These are phyloP conservation scores for Amphimedon queenslandica DNA, from an alignment of 37 sponge, comb jelly and placozoan genomes.

Conservation along the genomic window DNA sequence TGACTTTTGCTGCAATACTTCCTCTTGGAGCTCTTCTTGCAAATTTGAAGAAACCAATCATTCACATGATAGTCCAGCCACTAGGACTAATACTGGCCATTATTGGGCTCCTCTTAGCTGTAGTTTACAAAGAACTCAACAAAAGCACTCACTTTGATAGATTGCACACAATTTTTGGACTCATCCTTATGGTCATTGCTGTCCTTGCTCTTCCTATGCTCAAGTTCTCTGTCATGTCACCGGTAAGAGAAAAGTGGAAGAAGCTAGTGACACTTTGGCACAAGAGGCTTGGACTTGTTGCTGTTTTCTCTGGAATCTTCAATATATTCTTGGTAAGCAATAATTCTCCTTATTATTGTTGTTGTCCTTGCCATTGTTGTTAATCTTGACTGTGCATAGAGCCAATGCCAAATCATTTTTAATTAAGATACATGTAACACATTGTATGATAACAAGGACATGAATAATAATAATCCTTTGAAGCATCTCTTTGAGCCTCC, in stretches of 20 bases:
- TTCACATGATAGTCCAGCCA: slow-evolving; percentile 35
- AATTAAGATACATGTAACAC: no score
- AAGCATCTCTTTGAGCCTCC: no score
- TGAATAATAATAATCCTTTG: no score
- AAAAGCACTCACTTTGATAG: slow-evolving; percentile 18
- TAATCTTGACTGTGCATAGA: no score
- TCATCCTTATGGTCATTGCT: slow-evolving; percentile 21
- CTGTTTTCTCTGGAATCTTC: slow-evolving; percentile 45
- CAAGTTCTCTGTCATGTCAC: neutral
- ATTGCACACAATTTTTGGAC: slow-evolving; percentile 40
- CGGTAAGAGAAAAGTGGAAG: neutral
- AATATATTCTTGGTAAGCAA: slow-evolving; percentile 43
- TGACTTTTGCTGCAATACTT: slow-evolving; percentile 31
- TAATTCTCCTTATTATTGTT: no score
- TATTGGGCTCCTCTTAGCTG: slow-evolving; percentile 20
- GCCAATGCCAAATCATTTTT: no score
- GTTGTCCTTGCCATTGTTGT: no score
- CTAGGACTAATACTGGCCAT: slow-evolving; percentile 9
- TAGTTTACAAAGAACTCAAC: slow-evolving; percentile 29
- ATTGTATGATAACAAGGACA: no score
- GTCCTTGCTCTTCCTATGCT: slow-evolving; percentile 27
- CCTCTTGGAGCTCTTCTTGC: slow-evolving; percentile 49
- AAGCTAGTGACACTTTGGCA: slow-evolving; percentile 7
- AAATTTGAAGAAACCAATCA: neutral
- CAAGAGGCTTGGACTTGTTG: slow-evolving; percentile 27